Base-by-base conservation (phyloP, 1,140 invertebrate species). In the Protaetia brevitarsis region DNA sequence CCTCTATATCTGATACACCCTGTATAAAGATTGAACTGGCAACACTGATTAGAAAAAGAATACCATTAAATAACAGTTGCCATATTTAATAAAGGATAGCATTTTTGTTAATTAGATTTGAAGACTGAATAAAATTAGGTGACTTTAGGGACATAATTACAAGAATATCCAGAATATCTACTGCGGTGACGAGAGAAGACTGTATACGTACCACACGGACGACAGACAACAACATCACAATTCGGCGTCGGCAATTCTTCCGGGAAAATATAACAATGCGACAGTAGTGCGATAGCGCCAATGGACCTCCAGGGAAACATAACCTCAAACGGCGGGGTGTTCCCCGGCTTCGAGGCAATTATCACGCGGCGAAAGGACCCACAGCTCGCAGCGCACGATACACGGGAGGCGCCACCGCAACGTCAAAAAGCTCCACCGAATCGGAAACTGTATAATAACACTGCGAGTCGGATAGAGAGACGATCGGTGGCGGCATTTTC, bases 221-320 rank as follows among this genome's bases (percentile, higher is more conserved):
- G 13, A n/a, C 8, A 8, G 4, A 11, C 31, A 34, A 34, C 31
- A 34, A 34, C 31, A 34, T 34, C 41, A 51, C 19, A 51, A 51
- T 51, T 51, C 41, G 16, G n/a, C n/a, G n/a, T n/a, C 31, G 7
- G 57, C 28, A 59, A 59, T 29, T 59, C 26, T 28, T 59, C 29
- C 16, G 57, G 66, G 65, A 66, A 69, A 69, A 69, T n/a, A n/a
- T 69, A 69, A 69, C 68, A 69, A 59, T 70, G 72, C 69, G 70
- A 74, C 73, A 73, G 68, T n/a, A n/a, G n/a, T 68, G 72, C 73
- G 73, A 75, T 75, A 75, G 73, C 69, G 68, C 27, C 73, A 75
- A 75, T 75, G 71, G 72, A 73, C 61, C 73, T 69, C 73, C 61
- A 41, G 73, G 73, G 73, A 75, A 63, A 65, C 69, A 75, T 75